A percentile compares a stretch with the other conserved stretches of the same genome.
phyloP scores from a whole-genome alignment of 2,888 invertebrate genomes.

The Drepanosiphum platanoidis region DNA sequence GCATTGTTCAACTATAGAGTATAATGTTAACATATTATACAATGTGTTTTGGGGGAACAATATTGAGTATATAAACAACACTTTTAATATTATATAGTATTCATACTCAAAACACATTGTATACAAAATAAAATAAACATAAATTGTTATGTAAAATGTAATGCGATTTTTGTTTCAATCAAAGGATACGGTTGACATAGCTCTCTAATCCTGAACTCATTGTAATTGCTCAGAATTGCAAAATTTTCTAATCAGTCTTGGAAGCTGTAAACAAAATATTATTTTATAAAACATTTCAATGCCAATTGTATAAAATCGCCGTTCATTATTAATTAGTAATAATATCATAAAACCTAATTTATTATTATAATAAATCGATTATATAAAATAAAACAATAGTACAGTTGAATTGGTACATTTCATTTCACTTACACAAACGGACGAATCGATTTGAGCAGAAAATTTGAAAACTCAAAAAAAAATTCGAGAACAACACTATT shows the following conservation, averaged over 20 bases:
- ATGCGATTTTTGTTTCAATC: neutral
- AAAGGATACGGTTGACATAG: slow-evolving; percentile 65
- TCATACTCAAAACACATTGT: no score
- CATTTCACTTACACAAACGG: neutral
- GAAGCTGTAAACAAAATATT: slow-evolving; percentile 28
- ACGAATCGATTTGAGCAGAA: neutral
- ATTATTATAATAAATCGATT: neutral
- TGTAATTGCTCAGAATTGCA: neutral
- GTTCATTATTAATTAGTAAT: neutral
- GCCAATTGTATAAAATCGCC: neutral
- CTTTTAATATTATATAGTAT: no score
- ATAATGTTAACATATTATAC: no score
- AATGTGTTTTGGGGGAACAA: no score
- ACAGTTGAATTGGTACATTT: neutral
- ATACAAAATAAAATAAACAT: no score
- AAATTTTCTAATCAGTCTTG: neutral
- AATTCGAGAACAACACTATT: no score
- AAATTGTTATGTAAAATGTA: neutral
- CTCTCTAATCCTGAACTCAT: slow-evolving; percentile 63
- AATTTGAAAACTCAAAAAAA: neutral
- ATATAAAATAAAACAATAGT: neutral
- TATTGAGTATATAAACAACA: no score
- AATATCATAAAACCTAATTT: neutral
- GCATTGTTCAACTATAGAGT: neutral
- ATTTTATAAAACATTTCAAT: neutral